Percentiles rank a stretch among this genome's conserved stretches.
Conservation (phyloP, 1,140 invertebrate species). For the Heliothis subflexa region DNA sequence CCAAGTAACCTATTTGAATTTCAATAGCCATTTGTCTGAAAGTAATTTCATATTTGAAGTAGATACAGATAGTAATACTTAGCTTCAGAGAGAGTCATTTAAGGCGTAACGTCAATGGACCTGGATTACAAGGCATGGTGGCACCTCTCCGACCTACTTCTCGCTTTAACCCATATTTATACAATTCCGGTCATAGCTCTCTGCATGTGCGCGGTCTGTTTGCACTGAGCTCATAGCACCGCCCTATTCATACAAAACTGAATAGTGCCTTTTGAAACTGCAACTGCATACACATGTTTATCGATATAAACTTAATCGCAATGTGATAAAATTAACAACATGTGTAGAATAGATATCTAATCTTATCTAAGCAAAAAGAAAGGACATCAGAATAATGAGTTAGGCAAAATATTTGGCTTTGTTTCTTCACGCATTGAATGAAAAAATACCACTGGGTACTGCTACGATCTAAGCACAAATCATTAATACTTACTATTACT, state of each 20-base stretch:
- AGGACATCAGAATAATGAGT: constrained; percentile 2
- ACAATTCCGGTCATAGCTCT: constrained; percentile 42
- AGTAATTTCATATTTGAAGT: neutral
- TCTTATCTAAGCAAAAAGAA: constrained; percentile 35
- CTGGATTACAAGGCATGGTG: constrained; percentile 1
- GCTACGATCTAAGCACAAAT: no score
- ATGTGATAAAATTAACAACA: constrained; percentile 28
- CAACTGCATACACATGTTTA: constrained; percentile 12
- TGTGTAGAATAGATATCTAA: constrained; percentile 6
- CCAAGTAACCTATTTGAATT: constrained; percentile 5
- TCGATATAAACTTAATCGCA: neutral
- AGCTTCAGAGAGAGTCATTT: neutral
- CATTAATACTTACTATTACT: neutral
- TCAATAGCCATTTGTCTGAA: neutral
- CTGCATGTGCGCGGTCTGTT: constrained; percentile 8
- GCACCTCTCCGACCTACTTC: constrained; percentile 43
- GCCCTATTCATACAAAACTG: constrained; percentile 2
- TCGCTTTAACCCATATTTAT: constrained; percentile 44
- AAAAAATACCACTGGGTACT: no score
- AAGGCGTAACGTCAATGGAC: neutral
- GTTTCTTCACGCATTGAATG: neutral
- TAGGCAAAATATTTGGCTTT: neutral
- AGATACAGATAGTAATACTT: neutral
- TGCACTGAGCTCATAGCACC: constrained; percentile 27
- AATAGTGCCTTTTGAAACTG: constrained; percentile 12